These are phyloP conservation scores for Lophochroa leadbeateri DNA, from an alignment of 2,113 vertebrate genomes.

Conservation along the genomic window DNA sequence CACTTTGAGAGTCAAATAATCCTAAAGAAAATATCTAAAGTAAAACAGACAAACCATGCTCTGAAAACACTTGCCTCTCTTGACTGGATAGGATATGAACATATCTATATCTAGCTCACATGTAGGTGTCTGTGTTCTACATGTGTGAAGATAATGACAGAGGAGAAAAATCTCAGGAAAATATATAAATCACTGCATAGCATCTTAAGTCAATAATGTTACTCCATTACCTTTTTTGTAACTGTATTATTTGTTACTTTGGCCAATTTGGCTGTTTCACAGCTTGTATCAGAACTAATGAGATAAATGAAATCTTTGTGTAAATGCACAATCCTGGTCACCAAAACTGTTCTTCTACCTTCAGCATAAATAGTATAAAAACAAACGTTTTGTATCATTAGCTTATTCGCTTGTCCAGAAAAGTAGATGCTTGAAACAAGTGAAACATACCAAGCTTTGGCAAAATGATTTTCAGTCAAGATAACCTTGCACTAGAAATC, in stretches of 20 bases:
- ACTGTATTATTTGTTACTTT: neutral
- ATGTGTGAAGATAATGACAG: neutral
- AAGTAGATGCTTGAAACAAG: neutral
- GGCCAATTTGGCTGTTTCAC: neutral
- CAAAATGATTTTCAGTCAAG: neutral
- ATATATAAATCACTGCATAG: neutral
- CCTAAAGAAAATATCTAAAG: neutral
- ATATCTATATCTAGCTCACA: neutral
- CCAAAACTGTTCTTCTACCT: neutral
- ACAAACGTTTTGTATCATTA: neutral
- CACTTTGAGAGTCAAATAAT: neutral
- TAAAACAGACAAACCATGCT: neutral
- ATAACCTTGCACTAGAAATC: neutral
- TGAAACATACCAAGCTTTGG: neutral
- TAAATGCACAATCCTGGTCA: neutral
- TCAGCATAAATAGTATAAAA: neutral
- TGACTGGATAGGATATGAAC: rapidly evolving
- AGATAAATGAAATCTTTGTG: neutral
- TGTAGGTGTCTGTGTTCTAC: neutral
- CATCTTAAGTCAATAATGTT: neutral
- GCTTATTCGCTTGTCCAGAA: neutral
- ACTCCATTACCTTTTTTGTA: neutral
- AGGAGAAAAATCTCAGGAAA: neutral
- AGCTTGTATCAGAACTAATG: neutral
- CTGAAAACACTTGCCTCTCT: neutral